Base-by-base conservation (phyloP, 2,888 invertebrate genomes). In the Euphydryas editha region DNA sequence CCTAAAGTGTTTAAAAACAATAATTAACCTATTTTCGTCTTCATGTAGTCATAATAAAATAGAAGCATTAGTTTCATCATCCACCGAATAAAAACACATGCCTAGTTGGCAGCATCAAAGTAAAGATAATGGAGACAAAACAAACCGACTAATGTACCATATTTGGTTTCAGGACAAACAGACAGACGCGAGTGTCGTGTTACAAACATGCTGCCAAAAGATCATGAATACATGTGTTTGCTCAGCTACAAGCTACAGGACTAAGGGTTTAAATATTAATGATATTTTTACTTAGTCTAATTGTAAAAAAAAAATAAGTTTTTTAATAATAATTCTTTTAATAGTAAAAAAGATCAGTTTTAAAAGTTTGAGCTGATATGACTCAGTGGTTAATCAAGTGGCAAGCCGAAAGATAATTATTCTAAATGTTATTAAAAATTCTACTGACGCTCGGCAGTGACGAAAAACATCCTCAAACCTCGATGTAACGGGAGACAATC, bases 81-180 rank as follows among this genome's bases (percentile, higher is more conserved):
- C 39, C 30, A 58, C 46, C 18, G 42, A 59, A 63, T 63, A 56
- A 55, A 60, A 76, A 72, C 86, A 84, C 78, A 82, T 86, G 81
- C 79, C 79, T 86, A 86, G 87, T 87, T 87, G 82, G 86, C 85
- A 81, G 86, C 88, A 88, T 90, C 90, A 91, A 90, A 89, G 88
- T 81, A 73, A 73, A 86, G 88, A 89, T 91, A 92, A 91, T 91
- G 90, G 90, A 90, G 85, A 85, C 87, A 90, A 90, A 90, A 90
- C 89, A 89, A 84, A 81, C 80, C 78, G 81, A 85, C 88, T 92
- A 92, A 92, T 91, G 92, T 80, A 83, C 83, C 84, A 81, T 89
- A 89, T 92, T 85, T 76, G 79, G 85, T 92, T 90, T 80, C 91
- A 81, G 84, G 75, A 79, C 86, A 88, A 92, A 92, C 89, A 90